These are phyloP conservation scores for Acanthoscelides obtectus DNA, from an alignment of 2,888 invertebrate genomes.

Conservation along the genomic window DNA sequence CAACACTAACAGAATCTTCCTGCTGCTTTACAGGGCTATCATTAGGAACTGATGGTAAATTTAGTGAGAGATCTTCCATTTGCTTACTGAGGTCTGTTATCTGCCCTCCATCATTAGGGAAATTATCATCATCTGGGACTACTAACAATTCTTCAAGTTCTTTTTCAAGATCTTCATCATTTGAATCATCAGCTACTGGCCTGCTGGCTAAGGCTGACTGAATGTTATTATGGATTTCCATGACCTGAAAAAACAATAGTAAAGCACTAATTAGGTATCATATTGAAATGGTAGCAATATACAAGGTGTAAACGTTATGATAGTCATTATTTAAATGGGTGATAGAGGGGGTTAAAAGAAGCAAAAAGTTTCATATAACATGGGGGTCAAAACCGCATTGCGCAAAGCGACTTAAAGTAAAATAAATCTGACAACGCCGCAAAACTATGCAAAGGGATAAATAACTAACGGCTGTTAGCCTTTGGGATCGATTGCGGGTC, in stretches of 20 bases:
- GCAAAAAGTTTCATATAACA: too few relatives aligned
- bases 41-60: conserved; percentile 35
- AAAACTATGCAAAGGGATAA: too few relatives aligned
- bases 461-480: too few relatives aligned
- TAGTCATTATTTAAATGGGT: too few relatives aligned
- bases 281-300: too few relatives aligned
- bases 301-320: too few relatives aligned
- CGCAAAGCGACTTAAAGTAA: too few relatives aligned
- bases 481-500: too few relatives aligned
- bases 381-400: too few relatives aligned
- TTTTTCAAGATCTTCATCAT: conserved; percentile 61
- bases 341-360: too few relatives aligned
- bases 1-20: conserved; percentile 10
- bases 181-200: conserved; percentile 49
- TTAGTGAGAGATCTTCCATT: conserved; percentile 29
- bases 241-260: conserved; percentile 49
- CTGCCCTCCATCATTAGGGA: conserved; percentile 25
- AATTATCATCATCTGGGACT: conserved; percentile 19
- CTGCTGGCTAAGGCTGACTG: conserved; percentile 53
- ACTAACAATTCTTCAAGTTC: conserved; percentile 60
- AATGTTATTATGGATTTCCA: conserved; percentile 56
- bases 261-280: conserved; percentile 6
- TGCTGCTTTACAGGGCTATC: conserved; percentile 16
- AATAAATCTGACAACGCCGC: too few relatives aligned
- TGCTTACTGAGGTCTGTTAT: conserved; percentile 29